These are phyloP conservation scores for Decapterus maruadsi DNA, from an alignment of 2,797 vertebrate genomes.

Conservation along the genomic window DNA sequence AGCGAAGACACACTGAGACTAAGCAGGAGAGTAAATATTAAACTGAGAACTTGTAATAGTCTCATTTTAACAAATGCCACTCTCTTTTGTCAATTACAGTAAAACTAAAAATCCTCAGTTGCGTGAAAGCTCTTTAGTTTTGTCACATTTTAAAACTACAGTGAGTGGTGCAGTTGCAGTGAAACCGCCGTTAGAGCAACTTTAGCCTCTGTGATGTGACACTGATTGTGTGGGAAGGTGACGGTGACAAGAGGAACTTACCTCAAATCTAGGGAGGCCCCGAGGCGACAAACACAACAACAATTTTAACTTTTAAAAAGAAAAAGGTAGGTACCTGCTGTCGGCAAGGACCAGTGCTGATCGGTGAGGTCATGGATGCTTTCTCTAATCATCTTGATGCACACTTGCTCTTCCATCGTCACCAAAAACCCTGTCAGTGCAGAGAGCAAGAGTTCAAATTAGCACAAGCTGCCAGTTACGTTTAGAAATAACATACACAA, in stretches of 20 bases:
- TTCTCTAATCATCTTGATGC: no score
- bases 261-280: not conserved
- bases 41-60: slow-evolving; percentile 13
- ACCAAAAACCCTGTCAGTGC: no score
- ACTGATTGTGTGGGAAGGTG: not conserved
- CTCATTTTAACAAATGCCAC: not conserved
- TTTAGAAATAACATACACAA: no score
- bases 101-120: not conserved
- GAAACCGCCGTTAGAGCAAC: not conserved
- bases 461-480: no score
- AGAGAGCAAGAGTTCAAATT: no score
- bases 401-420: no score
- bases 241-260: not conserved
- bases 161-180: not conserved
- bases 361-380: no score
- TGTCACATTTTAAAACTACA: not conserved
- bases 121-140: not conserved
- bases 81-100: not conserved
- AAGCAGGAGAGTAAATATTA: slow-evolving; percentile 29
- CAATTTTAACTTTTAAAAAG: no score
- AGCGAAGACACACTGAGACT: slow-evolving; percentile 23
- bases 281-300: no score
- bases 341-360: no score
- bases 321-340: no score
- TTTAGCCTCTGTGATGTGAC: not conserved